phyloP scores from a whole-genome alignment of 1,140 invertebrate genomes.

The Drosophila suzukii region DNA sequence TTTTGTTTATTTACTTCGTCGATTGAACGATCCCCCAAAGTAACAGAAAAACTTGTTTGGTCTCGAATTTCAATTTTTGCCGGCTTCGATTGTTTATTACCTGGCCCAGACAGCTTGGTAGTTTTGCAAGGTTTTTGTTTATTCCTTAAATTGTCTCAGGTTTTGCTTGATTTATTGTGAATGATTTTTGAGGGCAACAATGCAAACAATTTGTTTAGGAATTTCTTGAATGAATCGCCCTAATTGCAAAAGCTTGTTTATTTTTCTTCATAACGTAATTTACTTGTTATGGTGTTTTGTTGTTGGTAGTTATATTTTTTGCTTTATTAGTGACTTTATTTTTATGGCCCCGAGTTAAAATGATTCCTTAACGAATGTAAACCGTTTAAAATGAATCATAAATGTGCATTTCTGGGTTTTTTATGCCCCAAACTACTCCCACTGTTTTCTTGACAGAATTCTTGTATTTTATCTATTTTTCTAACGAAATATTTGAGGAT shows the following conservation, averaged over 20 bases:
- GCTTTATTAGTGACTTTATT: neutral
- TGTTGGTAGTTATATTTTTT: neutral
- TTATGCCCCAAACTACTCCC: neutral
- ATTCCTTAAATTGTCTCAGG: constrained; percentile 8
- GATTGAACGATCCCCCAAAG: constrained; percentile 31
- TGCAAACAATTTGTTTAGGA: constrained; percentile 7
- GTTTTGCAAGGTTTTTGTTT: constrained; percentile 16
- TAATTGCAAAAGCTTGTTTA: constrained; percentile 32
- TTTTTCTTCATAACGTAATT: neutral
- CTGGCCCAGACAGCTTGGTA: constrained; percentile 13
- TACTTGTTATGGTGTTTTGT: neutral
- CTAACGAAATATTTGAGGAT: neutral
- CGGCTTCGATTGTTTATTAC: constrained; percentile 30
- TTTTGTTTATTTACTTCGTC: constrained; percentile 42
- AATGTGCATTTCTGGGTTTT: neutral
- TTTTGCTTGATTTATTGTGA: constrained; percentile 7
- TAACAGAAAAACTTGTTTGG: constrained; percentile 14
- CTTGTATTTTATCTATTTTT: neutral
- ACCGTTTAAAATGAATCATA: too few species aligned
- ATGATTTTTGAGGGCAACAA: constrained; percentile 14
- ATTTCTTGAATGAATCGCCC: neutral
- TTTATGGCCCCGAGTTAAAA: too few species aligned
- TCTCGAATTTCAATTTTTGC: constrained; percentile 17
- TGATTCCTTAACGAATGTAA: too few species aligned
- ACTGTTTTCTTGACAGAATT: too few species aligned